Percentiles rank a stretch among this genome's conserved stretches.
These are phyloP conservation scores for Coranthus polyacanthus DNA, from an alignment of 2,797 vertebrate species.

Conservation along the genomic window DNA sequence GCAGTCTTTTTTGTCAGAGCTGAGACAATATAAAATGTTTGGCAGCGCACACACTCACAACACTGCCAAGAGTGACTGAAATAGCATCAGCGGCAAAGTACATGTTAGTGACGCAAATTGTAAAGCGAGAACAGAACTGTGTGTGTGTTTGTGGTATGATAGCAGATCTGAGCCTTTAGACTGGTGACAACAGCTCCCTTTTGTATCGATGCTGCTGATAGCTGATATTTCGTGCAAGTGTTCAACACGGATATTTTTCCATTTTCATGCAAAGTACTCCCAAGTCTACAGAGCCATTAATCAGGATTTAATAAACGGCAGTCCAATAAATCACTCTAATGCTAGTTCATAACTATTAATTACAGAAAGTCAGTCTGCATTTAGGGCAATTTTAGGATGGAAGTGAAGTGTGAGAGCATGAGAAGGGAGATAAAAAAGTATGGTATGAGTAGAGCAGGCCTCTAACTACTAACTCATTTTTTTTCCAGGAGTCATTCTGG, in stretches of 20 bases:
- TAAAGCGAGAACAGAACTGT: conserved; percentile 29
- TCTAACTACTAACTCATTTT: too few species aligned
- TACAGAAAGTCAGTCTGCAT: conserved; percentile 31
- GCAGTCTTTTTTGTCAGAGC: conserved; percentile 2
- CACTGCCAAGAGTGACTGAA: conserved; percentile 53
- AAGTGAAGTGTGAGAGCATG: too few species aligned
- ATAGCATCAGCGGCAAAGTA: conserved; percentile 48
- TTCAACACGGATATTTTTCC: too few species aligned
- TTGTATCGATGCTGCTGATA: neutral
- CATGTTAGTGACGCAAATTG: conserved; percentile 45
- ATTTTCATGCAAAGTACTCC: conserved; percentile 48
- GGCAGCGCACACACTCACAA: conserved; percentile 19
- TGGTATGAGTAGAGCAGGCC: too few species aligned
- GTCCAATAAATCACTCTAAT: conserved; percentile 56
- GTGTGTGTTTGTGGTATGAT: conserved; percentile 31
- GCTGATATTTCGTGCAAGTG: too few species aligned
- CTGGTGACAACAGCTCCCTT: conserved; percentile 22
- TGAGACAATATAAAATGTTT: conserved; percentile 43
- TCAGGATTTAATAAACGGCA: conserved; percentile 65
- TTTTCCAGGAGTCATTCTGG: too few species aligned
- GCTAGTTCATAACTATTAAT: conserved; percentile 41
- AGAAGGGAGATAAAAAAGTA: too few species aligned
- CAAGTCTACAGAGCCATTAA: conserved; percentile 50
- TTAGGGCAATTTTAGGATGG: too few species aligned
- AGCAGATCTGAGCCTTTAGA: conserved; percentile 17